Percentiles rank a stretch among this genome's conserved stretches.
Evolutionary conservation across 2,888 invertebrate species (phyloP).

Genomic region (Camptogramma bilineatum): DNA sequence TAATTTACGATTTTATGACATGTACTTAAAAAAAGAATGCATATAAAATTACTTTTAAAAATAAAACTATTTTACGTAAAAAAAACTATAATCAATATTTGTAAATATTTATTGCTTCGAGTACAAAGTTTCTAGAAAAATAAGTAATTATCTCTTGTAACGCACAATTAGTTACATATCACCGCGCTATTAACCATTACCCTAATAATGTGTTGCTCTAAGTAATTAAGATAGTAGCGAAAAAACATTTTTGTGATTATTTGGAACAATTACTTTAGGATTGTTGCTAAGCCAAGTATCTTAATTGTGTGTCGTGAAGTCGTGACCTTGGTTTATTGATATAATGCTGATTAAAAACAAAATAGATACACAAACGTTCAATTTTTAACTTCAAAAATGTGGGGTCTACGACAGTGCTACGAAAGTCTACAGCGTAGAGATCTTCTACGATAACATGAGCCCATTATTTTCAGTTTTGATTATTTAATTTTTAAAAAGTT

Average conservation of each 20-base stretch:
- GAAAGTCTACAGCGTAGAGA: slow-evolving; percentile 30
- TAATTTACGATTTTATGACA: too few relatives aligned
- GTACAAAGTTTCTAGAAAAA: slow-evolving; percentile 5
- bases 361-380: neutral
- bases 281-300: slow-evolving; percentile 19
- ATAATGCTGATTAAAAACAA: neutral
- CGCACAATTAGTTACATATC: slow-evolving; percentile 28
- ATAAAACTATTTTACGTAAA: neutral
- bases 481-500: neutral
- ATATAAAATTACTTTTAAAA: too few relatives aligned
- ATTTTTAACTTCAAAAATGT: slow-evolving; percentile 10
- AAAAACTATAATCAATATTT: neutral
- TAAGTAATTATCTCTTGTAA: slow-evolving; percentile 20
- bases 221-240: slow-evolving; percentile 32
- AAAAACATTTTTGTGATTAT: slow-evolving; percentile 25
- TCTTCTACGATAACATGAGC: slow-evolving; percentile 19
- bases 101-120: slow-evolving; percentile 8
- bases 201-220: slow-evolving; percentile 27
- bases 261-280: slow-evolving; percentile 2
- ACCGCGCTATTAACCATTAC: slow-evolving; percentile 23
- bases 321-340: neutral
- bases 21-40: too few relatives aligned
- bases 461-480: neutral
- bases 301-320: neutral
- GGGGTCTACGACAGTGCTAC: slow-evolving; percentile 38